Evolutionary conservation across 92 coral and sea anemone species (phyloP), one percentile per base, ranked within the genome.

Genomic region (Porites rus): DNA sequence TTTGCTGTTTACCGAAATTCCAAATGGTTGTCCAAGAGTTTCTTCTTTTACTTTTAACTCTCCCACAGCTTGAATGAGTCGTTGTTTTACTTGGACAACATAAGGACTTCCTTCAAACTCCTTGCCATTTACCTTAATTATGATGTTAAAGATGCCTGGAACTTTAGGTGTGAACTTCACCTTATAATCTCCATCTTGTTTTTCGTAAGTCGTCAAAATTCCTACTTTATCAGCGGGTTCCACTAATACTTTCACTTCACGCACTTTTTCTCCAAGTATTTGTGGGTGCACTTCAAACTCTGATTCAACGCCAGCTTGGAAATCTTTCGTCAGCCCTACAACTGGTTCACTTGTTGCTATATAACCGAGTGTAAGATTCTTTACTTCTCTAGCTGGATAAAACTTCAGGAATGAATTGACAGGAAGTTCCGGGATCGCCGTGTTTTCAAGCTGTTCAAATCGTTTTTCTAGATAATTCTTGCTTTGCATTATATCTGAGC

Each of bases 131-230:
- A 73, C 5, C 77, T 51, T 73, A 1, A 73, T 18, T 8, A 25
- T 6, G 77, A 73, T 51, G 51, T 51, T 73, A 25, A 51, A 73
- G 25, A 6, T 0, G 51, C 61, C 59, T 16, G 62, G 77, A 51
- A 73, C 62, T 51, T 73, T 73, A 6, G 77, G 17, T 46, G 51
- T 10, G 20, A 73, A 73, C 38, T 73, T 51, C 6, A 73, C 77
- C 56, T 16, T 59, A 38, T 16, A n/a, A 51, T n/a, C 10, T 73
- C 77, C 61, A 51, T 73, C 77, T 73, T 20, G 28, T 7, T 51
- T 54, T 20, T 73, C 61, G 28, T 13, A 73, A 73, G 19, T 22
- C 11, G 14, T n/a, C 60, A 73, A 50, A 73, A 14, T 73, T 18
- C 59, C 8, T 17, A 73, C 59, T 56, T 73, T 2, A 17, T 73